Conservation (phyloP, 2,888 invertebrate species). For the Tachystola acroxantha region DNA sequence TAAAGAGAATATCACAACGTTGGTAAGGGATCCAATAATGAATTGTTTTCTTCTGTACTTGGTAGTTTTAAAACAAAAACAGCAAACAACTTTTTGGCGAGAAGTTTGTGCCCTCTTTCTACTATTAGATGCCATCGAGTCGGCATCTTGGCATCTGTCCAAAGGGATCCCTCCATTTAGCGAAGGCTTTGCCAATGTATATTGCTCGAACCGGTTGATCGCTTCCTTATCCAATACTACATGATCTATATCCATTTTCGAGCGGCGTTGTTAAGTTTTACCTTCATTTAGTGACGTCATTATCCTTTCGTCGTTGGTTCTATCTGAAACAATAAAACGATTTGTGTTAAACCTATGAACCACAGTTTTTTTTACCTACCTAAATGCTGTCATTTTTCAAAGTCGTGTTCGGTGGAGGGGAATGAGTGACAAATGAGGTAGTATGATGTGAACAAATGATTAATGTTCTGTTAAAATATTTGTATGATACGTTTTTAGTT, state of each 20-base stretch:
- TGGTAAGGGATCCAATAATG: conserved; percentile 86
- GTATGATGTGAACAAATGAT: conserved; percentile 50
- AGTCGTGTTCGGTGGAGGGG: conserved; percentile 45
- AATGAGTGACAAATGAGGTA: conserved; percentile 64
- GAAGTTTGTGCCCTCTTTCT: conserved; percentile 68
- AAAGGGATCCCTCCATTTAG: conserved; percentile 72
- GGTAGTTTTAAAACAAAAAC: conserved; percentile 76
- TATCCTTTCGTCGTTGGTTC: conserved; percentile 28
- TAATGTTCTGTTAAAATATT: conserved; percentile 31
- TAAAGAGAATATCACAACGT: conserved; percentile 89
- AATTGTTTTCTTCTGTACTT: conserved; percentile 79
- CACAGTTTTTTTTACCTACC: conserved; percentile 12
- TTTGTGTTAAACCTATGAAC: conserved; percentile 18
- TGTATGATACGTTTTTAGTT: too few relatives aligned
- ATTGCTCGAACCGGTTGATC: conserved; percentile 72
- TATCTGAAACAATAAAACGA: conserved; percentile 63
- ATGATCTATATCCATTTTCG: conserved; percentile 72
- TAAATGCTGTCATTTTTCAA: conserved; percentile 56
- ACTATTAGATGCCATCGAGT: conserved; percentile 70
- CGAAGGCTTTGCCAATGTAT: conserved; percentile 67
- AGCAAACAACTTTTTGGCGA: conserved; percentile 73
- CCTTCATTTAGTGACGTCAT: conserved; percentile 48
- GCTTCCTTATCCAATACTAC: conserved; percentile 72
- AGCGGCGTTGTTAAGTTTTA: conserved; percentile 40
- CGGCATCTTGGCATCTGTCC: conserved; percentile 75